A percentile compares a stretch with the other conserved stretches of the same genome.
Conservation (phyloP, 2,888 invertebrate genomes). For the Molorchus minor region DNA sequence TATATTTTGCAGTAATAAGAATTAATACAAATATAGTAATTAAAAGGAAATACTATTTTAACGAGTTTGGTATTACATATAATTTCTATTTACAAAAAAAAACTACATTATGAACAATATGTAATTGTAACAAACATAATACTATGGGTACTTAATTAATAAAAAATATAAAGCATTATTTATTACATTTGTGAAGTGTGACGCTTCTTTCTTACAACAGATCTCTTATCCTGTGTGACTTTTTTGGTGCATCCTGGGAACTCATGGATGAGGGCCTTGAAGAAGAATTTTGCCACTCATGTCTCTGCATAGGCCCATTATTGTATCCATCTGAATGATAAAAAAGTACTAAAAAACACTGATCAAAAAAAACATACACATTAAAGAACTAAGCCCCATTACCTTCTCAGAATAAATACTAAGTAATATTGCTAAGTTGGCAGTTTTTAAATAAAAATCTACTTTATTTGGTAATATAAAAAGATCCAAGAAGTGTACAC, state of each 20-base stretch:
- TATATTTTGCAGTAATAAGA: slow-evolving; percentile 29
- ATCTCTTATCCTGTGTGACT: slow-evolving; percentile 69
- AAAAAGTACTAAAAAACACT: no score
- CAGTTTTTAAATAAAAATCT: no score
- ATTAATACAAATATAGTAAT: slow-evolving; percentile 29
- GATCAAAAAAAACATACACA: no score
- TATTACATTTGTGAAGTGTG: slow-evolving; percentile 67
- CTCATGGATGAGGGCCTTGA: slow-evolving; percentile 49
- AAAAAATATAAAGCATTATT: slow-evolving; percentile 4
- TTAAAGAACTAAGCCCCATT: no score
- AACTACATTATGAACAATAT: slow-evolving; percentile 38
- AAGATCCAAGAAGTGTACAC: no score
- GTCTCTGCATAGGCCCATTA: slow-evolving; percentile 34
- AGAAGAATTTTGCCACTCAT: slow-evolving; percentile 42
- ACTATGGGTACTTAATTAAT: slow-evolving; percentile 28
- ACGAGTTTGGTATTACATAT: slow-evolving; percentile 34
- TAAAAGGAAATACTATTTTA: slow-evolving; percentile 19
- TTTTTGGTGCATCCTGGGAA: slow-evolving; percentile 66
- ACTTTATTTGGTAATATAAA: no score
- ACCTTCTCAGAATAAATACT: no score
- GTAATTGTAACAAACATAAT: slow-evolving; percentile 33
- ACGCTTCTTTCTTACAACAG: slow-evolving; percentile 67
- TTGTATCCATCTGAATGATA: slow-evolving; percentile 43
- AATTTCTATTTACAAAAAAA: slow-evolving; percentile 36
- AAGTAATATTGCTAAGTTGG: no score